Base-by-base conservation (phyloP, 1,140 invertebrate species). In the Tetragonula clypearis region DNA sequence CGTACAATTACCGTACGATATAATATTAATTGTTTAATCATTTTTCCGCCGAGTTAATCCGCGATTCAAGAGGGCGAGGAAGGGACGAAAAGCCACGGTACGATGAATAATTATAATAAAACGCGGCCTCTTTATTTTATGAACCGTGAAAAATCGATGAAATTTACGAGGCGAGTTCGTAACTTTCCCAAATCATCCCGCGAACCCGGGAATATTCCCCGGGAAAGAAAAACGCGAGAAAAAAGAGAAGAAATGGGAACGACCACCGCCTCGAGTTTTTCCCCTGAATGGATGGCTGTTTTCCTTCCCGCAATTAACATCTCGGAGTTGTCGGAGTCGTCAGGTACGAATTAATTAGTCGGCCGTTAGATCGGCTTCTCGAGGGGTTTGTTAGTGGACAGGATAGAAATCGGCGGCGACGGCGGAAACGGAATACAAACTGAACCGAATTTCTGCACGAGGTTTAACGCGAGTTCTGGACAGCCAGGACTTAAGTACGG, bases 291-390 rank as follows among this genome's bases (percentile, higher is more conserved):
- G 75, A 30, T 72, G 1, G 4, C 26, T 23, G 14, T 75, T 75
- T 75, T 23, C 14, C 74, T 41, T 60, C 8, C 1, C 21, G 21
- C 30, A 35, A 76, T 58, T 41, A 60, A 76, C 26, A 6, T 60
- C 26, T 17, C 60, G 30, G 41, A 49, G 17, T 66, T 53, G n/a
- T 15, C n/a, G 12, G 3, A 1, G 41, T 17, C 15, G 62, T 30
- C 60, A 30, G 26, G 12, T 19, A 26, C 23, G 71, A 82, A 74
- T 82, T 82, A 82, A 82, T 74, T 82, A 55, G 58, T 21, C 26
- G 58, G 15, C 49, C 49, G 30, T 30, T 56, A 4, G 76, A 75
- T 56, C 55, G 21, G 23, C 15, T 58, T n/a, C 53, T 65, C 49
- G 26, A 30, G 8, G 21, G 2, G 19, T 23, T 12, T 17, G 3